Conservation (phyloP, 2,888 invertebrate species). For the Julus scanicus region DNA sequence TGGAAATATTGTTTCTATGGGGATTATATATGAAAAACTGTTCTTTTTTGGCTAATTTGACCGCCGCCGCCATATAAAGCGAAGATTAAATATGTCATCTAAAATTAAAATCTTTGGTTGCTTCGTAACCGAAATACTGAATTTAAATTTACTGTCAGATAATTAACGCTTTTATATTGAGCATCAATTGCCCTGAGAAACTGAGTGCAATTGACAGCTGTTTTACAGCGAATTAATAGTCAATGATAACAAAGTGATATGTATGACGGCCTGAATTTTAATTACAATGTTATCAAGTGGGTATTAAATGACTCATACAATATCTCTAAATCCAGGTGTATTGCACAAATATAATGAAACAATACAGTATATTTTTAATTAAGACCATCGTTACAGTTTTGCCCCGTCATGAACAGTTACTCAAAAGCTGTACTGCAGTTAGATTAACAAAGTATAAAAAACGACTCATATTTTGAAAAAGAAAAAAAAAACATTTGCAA, state of each 20-base stretch:
- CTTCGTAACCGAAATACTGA: background rate
- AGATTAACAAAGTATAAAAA: too few relatives aligned
- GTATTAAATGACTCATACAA: background rate
- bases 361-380: too few relatives aligned
- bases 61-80: background rate
- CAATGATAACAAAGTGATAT: background rate
- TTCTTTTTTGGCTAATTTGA: background rate
- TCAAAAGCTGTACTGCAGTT: too few relatives aligned
- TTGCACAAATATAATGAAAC: background rate
- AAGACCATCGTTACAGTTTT: too few relatives aligned
- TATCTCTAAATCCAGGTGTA: background rate
- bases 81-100: background rate
- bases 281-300: background rate
- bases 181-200: background rate
- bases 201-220: background rate
- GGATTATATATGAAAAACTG: background rate
- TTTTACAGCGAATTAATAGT: background rate
- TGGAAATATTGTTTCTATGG: slow-evolving; percentile 28
- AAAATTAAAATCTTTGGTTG: background rate
- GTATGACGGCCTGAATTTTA: background rate
- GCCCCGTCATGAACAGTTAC: too few relatives aligned
- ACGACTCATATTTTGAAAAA: background rate
- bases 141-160: background rate
- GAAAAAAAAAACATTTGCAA: background rate
- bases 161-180: background rate